phyloP scores from a whole-genome alignment of 2,113 vertebrate species.

The Fregata magnificens region DNA sequence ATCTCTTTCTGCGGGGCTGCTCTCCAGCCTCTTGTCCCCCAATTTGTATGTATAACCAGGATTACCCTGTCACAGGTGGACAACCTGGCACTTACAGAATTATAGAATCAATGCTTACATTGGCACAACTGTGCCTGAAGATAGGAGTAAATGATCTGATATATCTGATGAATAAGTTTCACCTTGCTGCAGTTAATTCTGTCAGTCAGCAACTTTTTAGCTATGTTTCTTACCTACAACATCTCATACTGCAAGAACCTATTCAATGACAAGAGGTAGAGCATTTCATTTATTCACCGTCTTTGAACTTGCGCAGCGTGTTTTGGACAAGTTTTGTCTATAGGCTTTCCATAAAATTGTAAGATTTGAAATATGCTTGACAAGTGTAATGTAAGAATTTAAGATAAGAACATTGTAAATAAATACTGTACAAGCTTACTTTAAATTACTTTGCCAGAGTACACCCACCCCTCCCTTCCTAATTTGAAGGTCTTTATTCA shows the following conservation, averaged over 20 bases:
- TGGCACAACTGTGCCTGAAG: background rate
- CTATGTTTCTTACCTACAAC: background rate
- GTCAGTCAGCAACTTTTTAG: background rate
- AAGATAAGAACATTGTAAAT: background rate
- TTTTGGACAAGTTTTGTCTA: background rate
- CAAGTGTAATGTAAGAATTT: background rate
- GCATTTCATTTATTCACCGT: rapidly evolving
- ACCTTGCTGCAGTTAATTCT: background rate
- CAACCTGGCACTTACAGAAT: background rate
- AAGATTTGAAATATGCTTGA: background rate
- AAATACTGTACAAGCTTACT: background rate
- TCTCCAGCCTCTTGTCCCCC: background rate
- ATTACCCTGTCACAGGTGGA: background rate
- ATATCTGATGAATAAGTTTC: background rate
- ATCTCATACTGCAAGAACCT: background rate
- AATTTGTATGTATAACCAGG: background rate
- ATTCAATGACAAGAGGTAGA: background rate
- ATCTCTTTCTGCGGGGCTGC: background rate
- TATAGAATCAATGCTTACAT: background rate
- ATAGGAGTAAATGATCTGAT: background rate
- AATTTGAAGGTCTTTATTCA: slow-evolving; percentile 37
- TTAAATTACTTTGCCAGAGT: background rate
- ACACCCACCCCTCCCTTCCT: slow-evolving; percentile 37
- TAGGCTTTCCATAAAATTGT: background rate
- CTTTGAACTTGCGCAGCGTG: background rate